phyloP scores from a whole-genome alignment of 2,888 invertebrate species.

The Lithophane ornitopus region DNA sequence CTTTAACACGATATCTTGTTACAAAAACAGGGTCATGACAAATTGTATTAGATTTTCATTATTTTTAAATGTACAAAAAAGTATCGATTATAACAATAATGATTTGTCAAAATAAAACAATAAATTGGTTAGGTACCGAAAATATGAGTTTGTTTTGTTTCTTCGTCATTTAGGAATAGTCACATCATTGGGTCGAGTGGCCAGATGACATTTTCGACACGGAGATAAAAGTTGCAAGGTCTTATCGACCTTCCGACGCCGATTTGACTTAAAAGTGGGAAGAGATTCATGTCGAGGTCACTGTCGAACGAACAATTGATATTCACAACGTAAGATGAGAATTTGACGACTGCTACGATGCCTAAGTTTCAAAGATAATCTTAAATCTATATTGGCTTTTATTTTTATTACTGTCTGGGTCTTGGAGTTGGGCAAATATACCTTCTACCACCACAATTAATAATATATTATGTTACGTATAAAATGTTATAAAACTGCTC shows the following conservation, averaged over 20 bases:
- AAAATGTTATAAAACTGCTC: background rate
- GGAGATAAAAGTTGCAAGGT: conserved; percentile 68
- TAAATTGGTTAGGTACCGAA: conserved; percentile 26
- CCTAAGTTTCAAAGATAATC: conserved; percentile 1
- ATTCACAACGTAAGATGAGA: conserved; percentile 45
- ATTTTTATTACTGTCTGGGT: background rate
- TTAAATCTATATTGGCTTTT: background rate
- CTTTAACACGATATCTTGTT: conserved; percentile 47
- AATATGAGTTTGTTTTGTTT: conserved; percentile 19
- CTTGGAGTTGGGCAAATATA: background rate
- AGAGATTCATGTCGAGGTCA: conserved; percentile 73
- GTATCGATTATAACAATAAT: conserved; percentile 37
- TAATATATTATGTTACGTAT: background rate
- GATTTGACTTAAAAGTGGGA: conserved; percentile 69
- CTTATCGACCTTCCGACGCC: conserved; percentile 57
- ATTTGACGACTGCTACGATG: conserved; percentile 9
- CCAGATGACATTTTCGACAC: conserved; percentile 44
- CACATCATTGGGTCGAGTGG: conserved; percentile 43
- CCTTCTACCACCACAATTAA: background rate
- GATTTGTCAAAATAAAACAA: conserved; percentile 18
- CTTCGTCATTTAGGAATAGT: conserved; percentile 28
- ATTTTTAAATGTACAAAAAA: conserved; percentile 36
- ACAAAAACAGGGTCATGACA: conserved; percentile 42
- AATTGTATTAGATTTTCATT: conserved; percentile 43
- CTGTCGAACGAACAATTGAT: conserved; percentile 65